Conservation (phyloP, 1,140 invertebrate species). For the Parasteatoda tepidariorum region DNA sequence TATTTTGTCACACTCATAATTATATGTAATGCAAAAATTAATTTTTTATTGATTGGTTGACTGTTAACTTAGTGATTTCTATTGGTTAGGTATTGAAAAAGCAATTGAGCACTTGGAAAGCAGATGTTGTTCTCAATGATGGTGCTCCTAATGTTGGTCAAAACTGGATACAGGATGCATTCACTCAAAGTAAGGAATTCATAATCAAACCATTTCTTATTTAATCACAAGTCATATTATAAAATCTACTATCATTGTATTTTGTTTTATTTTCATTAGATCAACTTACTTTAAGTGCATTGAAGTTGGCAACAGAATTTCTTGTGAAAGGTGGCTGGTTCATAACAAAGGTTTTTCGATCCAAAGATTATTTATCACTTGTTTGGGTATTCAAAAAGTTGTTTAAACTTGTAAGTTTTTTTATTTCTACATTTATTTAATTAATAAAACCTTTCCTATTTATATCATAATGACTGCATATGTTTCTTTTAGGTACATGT, state of each 20-base stretch:
- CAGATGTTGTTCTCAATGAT: slow-evolving; percentile 95
- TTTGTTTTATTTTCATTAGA: slow-evolving; percentile 68
- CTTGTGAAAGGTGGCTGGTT: slow-evolving; percentile 94
- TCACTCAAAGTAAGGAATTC: slow-evolving; percentile 78
- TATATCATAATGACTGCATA: background rate
- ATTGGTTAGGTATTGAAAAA: slow-evolving; percentile 76
- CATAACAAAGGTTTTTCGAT: slow-evolving; percentile 98
- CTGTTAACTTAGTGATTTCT: background rate
- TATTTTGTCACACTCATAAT: no score
- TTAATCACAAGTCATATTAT: background rate
- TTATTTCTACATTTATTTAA: slow-evolving; percentile 7
- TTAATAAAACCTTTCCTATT: slow-evolving; percentile 2
- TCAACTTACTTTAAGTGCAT: slow-evolving; percentile 87
- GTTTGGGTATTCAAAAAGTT: slow-evolving; percentile 97
- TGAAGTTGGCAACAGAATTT: slow-evolving; percentile 94
- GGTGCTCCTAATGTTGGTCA: slow-evolving; percentile 98
- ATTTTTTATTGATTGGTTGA: background rate
- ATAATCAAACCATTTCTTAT: background rate
- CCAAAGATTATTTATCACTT: slow-evolving; percentile 96
- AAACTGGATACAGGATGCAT: slow-evolving; percentile 98
- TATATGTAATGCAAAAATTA: background rate
- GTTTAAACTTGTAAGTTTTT: slow-evolving; percentile 76
- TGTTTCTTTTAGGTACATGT: slow-evolving; percentile 85
- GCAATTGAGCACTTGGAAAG: slow-evolving; percentile 95
- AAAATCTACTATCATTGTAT: background rate